Conservation (phyloP, 1,140 invertebrate genomes). For the Panulirus ornatus region DNA sequence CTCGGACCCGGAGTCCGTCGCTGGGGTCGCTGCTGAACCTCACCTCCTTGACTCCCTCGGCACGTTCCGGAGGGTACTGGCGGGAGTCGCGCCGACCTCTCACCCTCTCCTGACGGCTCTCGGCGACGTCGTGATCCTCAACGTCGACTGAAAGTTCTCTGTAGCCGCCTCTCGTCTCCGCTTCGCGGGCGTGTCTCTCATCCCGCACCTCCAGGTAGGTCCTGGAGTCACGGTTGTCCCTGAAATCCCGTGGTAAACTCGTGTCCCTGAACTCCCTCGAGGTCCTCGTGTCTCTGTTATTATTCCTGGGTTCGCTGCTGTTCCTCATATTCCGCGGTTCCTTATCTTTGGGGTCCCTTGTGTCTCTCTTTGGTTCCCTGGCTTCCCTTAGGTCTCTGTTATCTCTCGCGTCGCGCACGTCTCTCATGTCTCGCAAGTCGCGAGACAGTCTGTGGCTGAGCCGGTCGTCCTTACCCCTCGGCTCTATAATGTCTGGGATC, state of each 20-base stretch:
- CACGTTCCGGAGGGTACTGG: not conserved
- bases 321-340: slow-evolving; percentile 19
- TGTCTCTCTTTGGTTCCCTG: not conserved
- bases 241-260: slow-evolving; percentile 48
- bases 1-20: slow-evolving; percentile 20
- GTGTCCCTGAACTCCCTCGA: slow-evolving; percentile 47
- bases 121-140: slow-evolving; percentile 28
- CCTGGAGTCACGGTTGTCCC: slow-evolving; percentile 32
- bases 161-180: slow-evolving; percentile 5
- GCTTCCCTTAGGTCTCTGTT: slow-evolving; percentile 7
- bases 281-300: not conserved
- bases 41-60: slow-evolving; percentile 30
- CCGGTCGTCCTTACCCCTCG: slow-evolving; percentile 11
- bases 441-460: slow-evolving; percentile 35
- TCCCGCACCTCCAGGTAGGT: slow-evolving; percentile 21
- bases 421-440: slow-evolving; percentile 41
- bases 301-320: slow-evolving; percentile 18
- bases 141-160: slow-evolving; percentile 39
- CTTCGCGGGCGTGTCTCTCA: slow-evolving; percentile 13
- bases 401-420: not conserved
- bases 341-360: slow-evolving; percentile 21
- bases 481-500: slow-evolving; percentile 26
- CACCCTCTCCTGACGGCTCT: slow-evolving; percentile 10
- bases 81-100: slow-evolving; percentile 33
- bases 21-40: slow-evolving; percentile 32